Evolutionary conservation across 2,113 vertebrate species (phyloP), one percentile per base, ranked within the genome.

Genomic region (Pterocles orientalis): DNA sequence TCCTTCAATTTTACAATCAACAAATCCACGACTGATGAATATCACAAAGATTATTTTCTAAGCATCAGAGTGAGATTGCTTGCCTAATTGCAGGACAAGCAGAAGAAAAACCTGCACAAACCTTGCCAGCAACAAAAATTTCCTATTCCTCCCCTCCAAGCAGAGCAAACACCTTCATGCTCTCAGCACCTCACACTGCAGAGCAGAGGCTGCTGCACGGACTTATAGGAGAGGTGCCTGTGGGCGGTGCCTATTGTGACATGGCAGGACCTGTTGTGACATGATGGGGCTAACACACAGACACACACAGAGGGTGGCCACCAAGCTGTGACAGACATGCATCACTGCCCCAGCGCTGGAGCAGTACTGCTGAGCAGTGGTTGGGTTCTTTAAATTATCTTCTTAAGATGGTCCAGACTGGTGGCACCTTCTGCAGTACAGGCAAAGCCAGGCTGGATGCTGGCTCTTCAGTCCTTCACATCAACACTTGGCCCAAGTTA

Each of bases 1-100:
- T 86, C 53, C 62, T 39, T 88, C 93, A 83, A 51, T 34, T 88
- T 96, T 79, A 88, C n/a, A 88, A 36, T 56, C 82, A 92, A 95
- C 83, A 94, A 95, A 93, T 45, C 41, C 28, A 76, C 11, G 25
- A 1, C 26, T 26, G 20, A 36, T 54, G n/a, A 73, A 31, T 25
- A 72, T 29, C 45, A 33, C 33, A 79, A 64, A 54, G 60, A 31
- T 50, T 43, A 36, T 60, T 86, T 92, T 92, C 47, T 21, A 14
- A 81, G 86, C 5, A 53, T 43, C 51, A 6, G 47, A 48, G 34
- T 0, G 8, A 80, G 57, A 81, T 2, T 36, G 17, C 10, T 34
- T 33, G 15, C 43, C 72, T 90, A 86, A 80, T 14, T 73, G n/a
- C 21, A 78, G 54, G 26, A 13, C 13, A 23, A 87, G n/a, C 13